Base-by-base conservation (phyloP, 2,888 invertebrate genomes). In the Scelioninae gen. 1 region DNA sequence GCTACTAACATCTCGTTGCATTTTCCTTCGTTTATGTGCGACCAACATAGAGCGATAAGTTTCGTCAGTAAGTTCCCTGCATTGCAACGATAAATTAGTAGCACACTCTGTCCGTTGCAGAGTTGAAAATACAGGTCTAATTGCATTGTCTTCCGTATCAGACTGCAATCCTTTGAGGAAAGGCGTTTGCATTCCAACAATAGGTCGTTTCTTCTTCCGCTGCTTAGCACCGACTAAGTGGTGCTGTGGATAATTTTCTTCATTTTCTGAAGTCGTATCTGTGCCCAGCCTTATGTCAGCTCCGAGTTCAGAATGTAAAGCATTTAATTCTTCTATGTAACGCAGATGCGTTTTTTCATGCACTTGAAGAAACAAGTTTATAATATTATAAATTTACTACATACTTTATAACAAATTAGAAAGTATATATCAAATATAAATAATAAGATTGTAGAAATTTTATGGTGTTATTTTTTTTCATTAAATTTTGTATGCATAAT, bases 1-100 rank as follows among this genome's bases (percentile, higher is more conserved):
- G 84, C 32, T 83, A 91, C 92, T 92, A 93, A 96, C 96, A 92
- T 96, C 95, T 89, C 95, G 94, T 77, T 95, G 95, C 47, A 95
- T 92, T 91, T 96, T 95, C 84, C 96, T 93, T 79, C 94, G 94
- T 89, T 95, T 95, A 89, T 97, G 97, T 55, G 94, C 94, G 38
- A 94, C 92, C 23, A 97, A 90, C 92, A 97, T 95, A 88, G 95
- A 94, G 84, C 94, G 95, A 86, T 96, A 95, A 72, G 94, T 94
- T 71, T 96, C 95, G 86, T 96, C 94, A 8, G 93, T 94, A 15
- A 94, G 92, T 85, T 94, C 94, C 86, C 89, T 94, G 15, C 79
- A 75, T 38, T 93, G 91, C 65, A 92, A 91, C 13, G 93, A 90
- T 45, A 86, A 88, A 85, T 85, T 90, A 0, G 85, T 86, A 47